Percentiles rank a stretch among this genome's conserved stretches.
Evolutionary conservation across 2,888 invertebrate genomes (phyloP).

Genomic region (Lagria hirta): DNA sequence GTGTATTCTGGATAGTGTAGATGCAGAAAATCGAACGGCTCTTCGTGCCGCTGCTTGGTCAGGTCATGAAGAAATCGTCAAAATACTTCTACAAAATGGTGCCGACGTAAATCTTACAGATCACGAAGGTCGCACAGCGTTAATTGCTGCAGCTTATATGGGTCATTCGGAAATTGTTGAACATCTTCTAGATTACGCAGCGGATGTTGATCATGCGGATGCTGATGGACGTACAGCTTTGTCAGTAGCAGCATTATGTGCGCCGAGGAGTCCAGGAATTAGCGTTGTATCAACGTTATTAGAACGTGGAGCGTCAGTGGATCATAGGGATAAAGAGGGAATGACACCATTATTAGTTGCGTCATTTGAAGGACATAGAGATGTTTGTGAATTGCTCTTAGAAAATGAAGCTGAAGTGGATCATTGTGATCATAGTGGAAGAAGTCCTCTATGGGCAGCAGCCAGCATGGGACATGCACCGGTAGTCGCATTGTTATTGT

Average conservation of each 20-base stretch:
- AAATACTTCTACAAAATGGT: slow-evolving; percentile 72
- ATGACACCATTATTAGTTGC: slow-evolving; percentile 88
- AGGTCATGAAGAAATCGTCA: slow-evolving; percentile 83
- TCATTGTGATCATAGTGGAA: slow-evolving; percentile 76
- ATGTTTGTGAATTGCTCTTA: slow-evolving; percentile 86
- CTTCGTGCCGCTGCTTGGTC: slow-evolving; percentile 92
- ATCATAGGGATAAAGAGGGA: slow-evolving; percentile 80
- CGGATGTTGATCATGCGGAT: slow-evolving; percentile 82
- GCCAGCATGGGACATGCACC: slow-evolving; percentile 89
- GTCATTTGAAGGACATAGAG: slow-evolving; percentile 88
- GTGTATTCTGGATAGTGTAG: slow-evolving; percentile 84
- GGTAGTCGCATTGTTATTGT: slow-evolving; percentile 81
- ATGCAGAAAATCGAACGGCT: slow-evolving; percentile 86
- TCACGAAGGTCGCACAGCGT: slow-evolving; percentile 84
- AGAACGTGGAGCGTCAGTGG: slow-evolving; percentile 80
- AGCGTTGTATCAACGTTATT: slow-evolving; percentile 72
- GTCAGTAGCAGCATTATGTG: slow-evolving; percentile 84
- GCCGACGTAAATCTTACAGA: slow-evolving; percentile 83
- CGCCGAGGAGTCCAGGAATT: slow-evolving; percentile 73
- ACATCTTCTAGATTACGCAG: slow-evolving; percentile 77
- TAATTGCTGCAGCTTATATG: slow-evolving; percentile 96
- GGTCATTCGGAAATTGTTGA: slow-evolving; percentile 86
- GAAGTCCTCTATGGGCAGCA: slow-evolving; percentile 89
- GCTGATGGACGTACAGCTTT: slow-evolving; percentile 86
- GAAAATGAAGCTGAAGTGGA: slow-evolving; percentile 94